Percentiles rank a stretch among this genome's conserved stretches.
Conservation (phyloP, 1,140 invertebrate genomes). For the Hycleus phaleratus region DNA sequence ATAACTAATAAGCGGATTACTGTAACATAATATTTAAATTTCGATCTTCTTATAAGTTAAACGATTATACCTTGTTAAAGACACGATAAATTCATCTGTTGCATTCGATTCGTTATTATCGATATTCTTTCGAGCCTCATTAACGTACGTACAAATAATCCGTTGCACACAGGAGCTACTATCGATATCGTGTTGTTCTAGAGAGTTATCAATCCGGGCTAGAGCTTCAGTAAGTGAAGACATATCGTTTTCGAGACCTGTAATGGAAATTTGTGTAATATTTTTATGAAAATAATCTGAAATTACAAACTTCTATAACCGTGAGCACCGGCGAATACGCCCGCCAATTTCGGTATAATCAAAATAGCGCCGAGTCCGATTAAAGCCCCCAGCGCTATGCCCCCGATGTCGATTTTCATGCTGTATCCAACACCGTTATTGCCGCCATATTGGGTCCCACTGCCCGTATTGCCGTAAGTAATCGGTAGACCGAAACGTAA, state of each 20-base stretch:
- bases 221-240: slow-evolving; percentile 56
- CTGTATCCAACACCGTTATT: slow-evolving; percentile 48
- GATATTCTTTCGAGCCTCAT: slow-evolving; percentile 56
- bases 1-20: slow-evolving; percentile 62
- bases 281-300: background rate
- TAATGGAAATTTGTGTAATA: slow-evolving; percentile 1
- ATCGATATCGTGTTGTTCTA: slow-evolving; percentile 68
- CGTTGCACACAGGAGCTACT: slow-evolving; percentile 71
- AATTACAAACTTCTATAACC: slow-evolving; percentile 52
- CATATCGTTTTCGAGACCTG: slow-evolving; percentile 55
- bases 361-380: slow-evolving; percentile 71
- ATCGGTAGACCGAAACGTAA: slow-evolving; percentile 24
- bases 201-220: slow-evolving; percentile 60
- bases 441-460: slow-evolving; percentile 32
- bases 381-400: slow-evolving; percentile 68
- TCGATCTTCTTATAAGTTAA: background rate
- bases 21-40: slow-evolving; percentile 38
- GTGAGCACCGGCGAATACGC: slow-evolving; percentile 59
- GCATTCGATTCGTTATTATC: slow-evolving; percentile 53
- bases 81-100: slow-evolving; percentile 56
- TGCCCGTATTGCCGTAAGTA: slow-evolving; percentile 32
- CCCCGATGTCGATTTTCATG: slow-evolving; percentile 72
- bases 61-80: slow-evolving; percentile 51
- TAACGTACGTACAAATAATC: slow-evolving; percentile 65
- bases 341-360: slow-evolving; percentile 67